These are phyloP conservation scores for Notothenia coriiceps DNA, from an alignment of 2,113 vertebrate genomes.

Conservation along the genomic window DNA sequence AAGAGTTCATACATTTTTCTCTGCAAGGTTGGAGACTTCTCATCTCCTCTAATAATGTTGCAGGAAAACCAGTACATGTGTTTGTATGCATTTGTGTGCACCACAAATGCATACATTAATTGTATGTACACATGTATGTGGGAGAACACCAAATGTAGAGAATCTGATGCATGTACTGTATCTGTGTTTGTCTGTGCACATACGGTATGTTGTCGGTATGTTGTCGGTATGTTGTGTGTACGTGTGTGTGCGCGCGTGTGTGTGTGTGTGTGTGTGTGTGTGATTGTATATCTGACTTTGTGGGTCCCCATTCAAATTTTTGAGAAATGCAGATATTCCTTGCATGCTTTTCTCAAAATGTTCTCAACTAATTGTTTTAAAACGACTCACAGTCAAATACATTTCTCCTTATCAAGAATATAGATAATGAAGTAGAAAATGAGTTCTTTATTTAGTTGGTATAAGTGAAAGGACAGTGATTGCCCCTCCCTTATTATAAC, in stretches of 20 bases:
- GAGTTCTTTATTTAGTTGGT: not conserved
- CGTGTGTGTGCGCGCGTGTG: not conserved
- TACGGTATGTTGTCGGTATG: too few relatives aligned
- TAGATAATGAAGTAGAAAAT: not conserved
- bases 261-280: not conserved
- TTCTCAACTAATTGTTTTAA: not conserved
- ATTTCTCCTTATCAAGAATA: not conserved
- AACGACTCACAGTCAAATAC: not conserved
- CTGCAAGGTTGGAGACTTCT: constrained; percentile 26
- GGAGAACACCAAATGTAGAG: not conserved
- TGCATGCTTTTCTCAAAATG: not conserved
- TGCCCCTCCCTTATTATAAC: not conserved
- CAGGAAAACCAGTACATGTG: constrained; percentile 15
- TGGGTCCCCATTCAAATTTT: not conserved
- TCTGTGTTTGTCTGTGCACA: not conserved
- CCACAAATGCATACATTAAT: not conserved
- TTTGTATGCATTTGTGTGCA: not conserved
- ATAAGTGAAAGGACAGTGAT: not conserved
- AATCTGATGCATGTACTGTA: not conserved
- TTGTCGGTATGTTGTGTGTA: too few relatives aligned
- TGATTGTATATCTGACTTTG: not conserved
- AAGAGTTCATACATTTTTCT: not conserved
- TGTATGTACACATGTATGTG: not conserved
- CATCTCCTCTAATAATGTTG: constrained; percentile 3
- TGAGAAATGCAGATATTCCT: not conserved